These are phyloP conservation scores for Microtus montanus DNA, from an alignment of 2,113 vertebrate genomes.

Conservation along the genomic window DNA sequence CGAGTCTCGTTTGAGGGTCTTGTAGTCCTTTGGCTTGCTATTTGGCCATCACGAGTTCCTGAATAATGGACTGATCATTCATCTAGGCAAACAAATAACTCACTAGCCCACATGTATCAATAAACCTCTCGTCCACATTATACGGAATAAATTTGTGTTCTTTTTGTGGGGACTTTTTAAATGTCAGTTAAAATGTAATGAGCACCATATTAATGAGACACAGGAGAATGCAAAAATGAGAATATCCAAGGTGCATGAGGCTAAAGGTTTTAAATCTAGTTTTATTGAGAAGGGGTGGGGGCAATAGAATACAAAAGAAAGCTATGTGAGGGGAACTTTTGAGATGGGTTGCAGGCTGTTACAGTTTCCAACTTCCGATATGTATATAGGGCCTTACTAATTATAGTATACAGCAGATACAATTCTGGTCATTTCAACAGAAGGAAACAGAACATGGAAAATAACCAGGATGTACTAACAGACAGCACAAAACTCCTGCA, in stretches of 20 bases:
- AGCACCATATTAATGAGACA: background rate
- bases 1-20: background rate
- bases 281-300: background rate
- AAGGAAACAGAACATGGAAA: constrained; percentile 36
- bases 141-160: background rate
- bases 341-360: background rate
- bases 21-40: background rate
- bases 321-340: background rate
- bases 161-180: constrained; percentile 11
- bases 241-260: background rate
- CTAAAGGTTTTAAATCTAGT: background rate
- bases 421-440: background rate
- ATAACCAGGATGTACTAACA: background rate
- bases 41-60: constrained; percentile 5
- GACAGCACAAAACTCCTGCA: background rate
- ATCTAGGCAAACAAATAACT: background rate
- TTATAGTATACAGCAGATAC: background rate
- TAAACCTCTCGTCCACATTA: background rate
- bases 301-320: background rate
- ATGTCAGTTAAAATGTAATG: background rate
- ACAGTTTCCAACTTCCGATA: background rate
- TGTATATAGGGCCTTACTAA: background rate
- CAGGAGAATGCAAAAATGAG: background rate
- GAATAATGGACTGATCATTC: background rate
- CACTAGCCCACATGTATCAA: background rate